These are phyloP conservation scores for Napeogenes sylphis DNA, from an alignment of 2,888 invertebrate species.

Conservation along the genomic window DNA sequence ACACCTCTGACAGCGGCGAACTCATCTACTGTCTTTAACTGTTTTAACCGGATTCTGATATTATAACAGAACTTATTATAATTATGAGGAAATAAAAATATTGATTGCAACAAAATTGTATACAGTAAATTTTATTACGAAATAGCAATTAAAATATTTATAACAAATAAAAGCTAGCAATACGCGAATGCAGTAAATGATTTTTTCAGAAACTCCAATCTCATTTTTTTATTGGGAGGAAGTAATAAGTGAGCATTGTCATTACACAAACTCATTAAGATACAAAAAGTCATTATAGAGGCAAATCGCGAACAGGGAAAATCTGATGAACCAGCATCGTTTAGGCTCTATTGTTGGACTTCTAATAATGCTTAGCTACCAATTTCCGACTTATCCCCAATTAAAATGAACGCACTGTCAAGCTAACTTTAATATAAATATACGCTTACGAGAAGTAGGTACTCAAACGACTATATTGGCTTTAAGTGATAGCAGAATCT, in stretches of 20 bases:
- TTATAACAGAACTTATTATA: too few relatives aligned
- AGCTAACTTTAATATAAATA: neutral
- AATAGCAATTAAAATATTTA: too few relatives aligned
- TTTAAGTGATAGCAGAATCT: too few relatives aligned
- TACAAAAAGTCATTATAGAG: conserved; percentile 60
- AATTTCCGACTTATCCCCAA: conserved; percentile 37
- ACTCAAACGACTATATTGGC: too few relatives aligned
- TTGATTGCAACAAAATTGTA: too few relatives aligned
- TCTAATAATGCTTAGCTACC: conserved; percentile 53
- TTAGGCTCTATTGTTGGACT: conserved; percentile 60
- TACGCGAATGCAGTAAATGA: too few relatives aligned
- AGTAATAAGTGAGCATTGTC: conserved; percentile 37
- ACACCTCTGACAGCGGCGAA: conserved; percentile 17
- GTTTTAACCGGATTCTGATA: neutral
- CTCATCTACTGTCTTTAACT: conserved; percentile 13
- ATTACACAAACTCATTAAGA: conserved; percentile 47
- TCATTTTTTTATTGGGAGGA: neutral
- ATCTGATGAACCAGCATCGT: conserved; percentile 54
- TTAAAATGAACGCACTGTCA: conserved; percentile 17
- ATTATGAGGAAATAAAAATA: too few relatives aligned
- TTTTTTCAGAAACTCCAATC: neutral
- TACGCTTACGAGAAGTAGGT: too few relatives aligned
- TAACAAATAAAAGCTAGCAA: too few relatives aligned
- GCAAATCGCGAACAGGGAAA: conserved; percentile 54
- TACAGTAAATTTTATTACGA: too few relatives aligned